Base-by-base conservation (phyloP, 1,140 invertebrate genomes). In the Drosophila fuyamai region DNA sequence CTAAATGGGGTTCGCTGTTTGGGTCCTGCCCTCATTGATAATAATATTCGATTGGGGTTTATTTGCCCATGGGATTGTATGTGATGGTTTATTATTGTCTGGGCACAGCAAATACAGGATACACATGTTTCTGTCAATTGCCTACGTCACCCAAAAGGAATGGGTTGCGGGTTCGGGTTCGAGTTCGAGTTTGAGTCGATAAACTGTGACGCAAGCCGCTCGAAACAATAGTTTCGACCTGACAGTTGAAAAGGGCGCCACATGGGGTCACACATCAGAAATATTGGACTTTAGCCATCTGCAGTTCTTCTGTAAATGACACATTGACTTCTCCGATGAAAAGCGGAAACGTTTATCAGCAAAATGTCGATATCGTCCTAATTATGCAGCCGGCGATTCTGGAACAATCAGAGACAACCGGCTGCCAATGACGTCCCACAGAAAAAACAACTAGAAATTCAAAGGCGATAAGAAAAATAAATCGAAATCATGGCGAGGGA, bases 31-130 rank as follows among this genome's bases (percentile, higher is more conserved):
- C 59, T 81, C 68, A 74, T 86, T 88, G 80, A 89, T 88, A 88
- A 84, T 88, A 88, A 89, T 88, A 89, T 88, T 88, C 84, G 84
- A 88, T 88, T 88, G 80, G 70, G 84, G 81, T 89, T 89, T 88
- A 89, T 88, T 88, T 88, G 84, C 68, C 83, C 73, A 78, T 75
- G 76, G 84, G 84, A 77, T 76, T 88, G 59, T 61, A 47, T 66
- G 79, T 72, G 84, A 80, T 89, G 81, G 80, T 88, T 89, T 89
- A 88, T 89, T 89, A 83, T 88, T 88, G 84, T 88, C 76, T 86
- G 79, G 50, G 61, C 74, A 72, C 73, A 73, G 59, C 47, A 47
- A 1, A 70, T 40, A 40, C 66, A 68, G 84, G 60, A 61, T 62
- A 55, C 71, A 75, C 78, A 81, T 65, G 67, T 81, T 68, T 50